phyloP scores from a whole-genome alignment of 2,113 vertebrate species.

The Tragelaphus imberbis region DNA sequence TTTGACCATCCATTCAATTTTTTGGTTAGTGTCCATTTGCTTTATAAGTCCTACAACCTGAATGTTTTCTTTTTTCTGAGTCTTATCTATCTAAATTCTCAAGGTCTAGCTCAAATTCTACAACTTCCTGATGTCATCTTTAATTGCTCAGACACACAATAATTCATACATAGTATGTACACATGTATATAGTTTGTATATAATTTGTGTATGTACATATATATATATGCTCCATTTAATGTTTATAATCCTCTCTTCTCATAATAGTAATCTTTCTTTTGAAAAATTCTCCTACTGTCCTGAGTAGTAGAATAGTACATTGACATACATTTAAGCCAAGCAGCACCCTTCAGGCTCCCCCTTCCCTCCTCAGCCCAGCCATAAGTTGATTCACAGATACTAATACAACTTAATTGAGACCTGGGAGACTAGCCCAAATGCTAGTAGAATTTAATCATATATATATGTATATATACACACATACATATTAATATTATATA shows the following conservation, averaged over 20 bases:
- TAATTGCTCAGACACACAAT: background rate
- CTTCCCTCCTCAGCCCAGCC: background rate
- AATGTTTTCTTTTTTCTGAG: background rate
- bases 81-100: background rate
- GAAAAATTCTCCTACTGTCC: background rate
- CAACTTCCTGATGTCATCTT: background rate
- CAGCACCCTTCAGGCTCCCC: rapidly evolving
- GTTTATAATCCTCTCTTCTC: background rate
- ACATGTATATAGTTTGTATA: background rate
- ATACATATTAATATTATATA: background rate
- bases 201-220: background rate
- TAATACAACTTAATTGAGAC: background rate
- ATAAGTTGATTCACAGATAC: background rate
- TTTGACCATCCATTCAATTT: background rate
- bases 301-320: background rate
- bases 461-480: background rate
- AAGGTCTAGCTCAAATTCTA: background rate
- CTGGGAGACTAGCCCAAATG: background rate
- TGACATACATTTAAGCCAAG: background rate
- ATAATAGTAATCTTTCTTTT: background rate
- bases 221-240: background rate
- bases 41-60: background rate
- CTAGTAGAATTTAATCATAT: background rate
- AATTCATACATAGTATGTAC: background rate
- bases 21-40: background rate